These are phyloP conservation scores for Diploptera punctata DNA, from an alignment of 2,888 invertebrate genomes.

Conservation along the genomic window DNA sequence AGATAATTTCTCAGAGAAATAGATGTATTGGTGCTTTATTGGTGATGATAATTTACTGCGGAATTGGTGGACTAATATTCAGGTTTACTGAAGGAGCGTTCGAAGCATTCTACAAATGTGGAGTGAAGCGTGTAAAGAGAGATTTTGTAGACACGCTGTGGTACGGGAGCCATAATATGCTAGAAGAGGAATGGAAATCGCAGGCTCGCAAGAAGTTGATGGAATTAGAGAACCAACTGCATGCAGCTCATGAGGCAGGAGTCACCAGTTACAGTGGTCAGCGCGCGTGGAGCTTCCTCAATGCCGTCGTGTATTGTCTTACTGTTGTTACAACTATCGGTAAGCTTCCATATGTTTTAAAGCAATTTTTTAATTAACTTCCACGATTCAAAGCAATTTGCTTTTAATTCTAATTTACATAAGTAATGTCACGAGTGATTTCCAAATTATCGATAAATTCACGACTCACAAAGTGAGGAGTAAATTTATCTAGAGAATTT, in stretches of 20 bases:
- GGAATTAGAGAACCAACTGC: conserved; percentile 86
- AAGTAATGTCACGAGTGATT: no score
- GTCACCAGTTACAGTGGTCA: conserved; percentile 84
- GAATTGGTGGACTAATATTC: conserved; percentile 81
- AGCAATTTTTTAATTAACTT: no score
- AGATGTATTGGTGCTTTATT: conserved; percentile 72
- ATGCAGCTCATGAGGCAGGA: conserved; percentile 83
- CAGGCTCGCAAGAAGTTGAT: conserved; percentile 80
- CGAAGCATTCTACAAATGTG: conserved; percentile 87
- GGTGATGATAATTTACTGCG: conserved; percentile 74
- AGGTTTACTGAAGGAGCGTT: conserved; percentile 84
- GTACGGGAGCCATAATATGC: conserved; percentile 79
- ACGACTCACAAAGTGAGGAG: no score
- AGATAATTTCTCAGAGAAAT: conserved; percentile 65
- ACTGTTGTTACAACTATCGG: conserved; percentile 90
- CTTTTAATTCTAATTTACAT: no score
- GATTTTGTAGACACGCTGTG: conserved; percentile 86
- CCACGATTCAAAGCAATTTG: no score
- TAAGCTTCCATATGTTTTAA: conserved; percentile 62
- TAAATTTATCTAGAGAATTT: no score
- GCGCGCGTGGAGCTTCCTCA: conserved; percentile 87
- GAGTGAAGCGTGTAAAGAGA: conserved; percentile 83
- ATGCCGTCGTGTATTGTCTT: conserved; percentile 84
- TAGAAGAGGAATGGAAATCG: conserved; percentile 90
- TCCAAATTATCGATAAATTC: no score